phyloP scores from a whole-genome alignment of 2,888 invertebrate genomes.

The Drosophila nigricruria region DNA sequence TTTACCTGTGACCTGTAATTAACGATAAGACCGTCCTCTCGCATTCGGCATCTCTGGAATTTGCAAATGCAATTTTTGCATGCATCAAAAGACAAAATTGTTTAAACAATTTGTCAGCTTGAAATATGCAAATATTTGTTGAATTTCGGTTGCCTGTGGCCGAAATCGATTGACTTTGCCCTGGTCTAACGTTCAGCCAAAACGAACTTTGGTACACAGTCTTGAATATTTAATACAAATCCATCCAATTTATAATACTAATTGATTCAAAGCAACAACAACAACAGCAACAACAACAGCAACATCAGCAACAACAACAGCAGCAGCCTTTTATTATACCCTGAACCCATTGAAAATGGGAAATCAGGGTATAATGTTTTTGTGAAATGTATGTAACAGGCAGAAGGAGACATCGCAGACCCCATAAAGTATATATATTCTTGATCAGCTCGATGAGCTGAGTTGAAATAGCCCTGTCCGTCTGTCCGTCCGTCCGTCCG shows the following conservation, averaged over 20 bases:
- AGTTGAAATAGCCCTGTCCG: no score
- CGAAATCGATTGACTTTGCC: conserved; percentile 21
- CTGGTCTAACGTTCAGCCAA: background rate
- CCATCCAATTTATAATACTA: conserved; percentile 19
- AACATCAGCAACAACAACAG: conserved; percentile 2
- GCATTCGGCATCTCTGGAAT: conserved; percentile 14
- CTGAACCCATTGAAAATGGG: no score
- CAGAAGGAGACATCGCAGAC: no score
- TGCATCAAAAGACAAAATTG: conserved; percentile 33
- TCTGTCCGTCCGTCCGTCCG: no score
- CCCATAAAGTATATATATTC: no score
- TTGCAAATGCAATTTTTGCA: conserved; percentile 32
- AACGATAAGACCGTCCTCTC: conserved; percentile 29
- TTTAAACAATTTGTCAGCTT: conserved; percentile 42
- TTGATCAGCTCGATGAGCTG: no score
- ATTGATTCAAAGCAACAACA: conserved; percentile 7
- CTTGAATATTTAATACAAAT: conserved; percentile 17
- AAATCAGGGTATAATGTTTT: no score
- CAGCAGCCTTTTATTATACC: background rate
- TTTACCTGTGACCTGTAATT: conserved; percentile 58
- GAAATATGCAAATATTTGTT: conserved; percentile 55
- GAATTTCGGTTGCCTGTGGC: conserved; percentile 15
- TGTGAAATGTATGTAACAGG: no score
- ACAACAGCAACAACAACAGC: conserved; percentile 2
- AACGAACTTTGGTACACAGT: background rate